Evolutionary conservation across 2,113 vertebrate species (phyloP).

Genomic region (Isurus oxyrinchus): DNA sequence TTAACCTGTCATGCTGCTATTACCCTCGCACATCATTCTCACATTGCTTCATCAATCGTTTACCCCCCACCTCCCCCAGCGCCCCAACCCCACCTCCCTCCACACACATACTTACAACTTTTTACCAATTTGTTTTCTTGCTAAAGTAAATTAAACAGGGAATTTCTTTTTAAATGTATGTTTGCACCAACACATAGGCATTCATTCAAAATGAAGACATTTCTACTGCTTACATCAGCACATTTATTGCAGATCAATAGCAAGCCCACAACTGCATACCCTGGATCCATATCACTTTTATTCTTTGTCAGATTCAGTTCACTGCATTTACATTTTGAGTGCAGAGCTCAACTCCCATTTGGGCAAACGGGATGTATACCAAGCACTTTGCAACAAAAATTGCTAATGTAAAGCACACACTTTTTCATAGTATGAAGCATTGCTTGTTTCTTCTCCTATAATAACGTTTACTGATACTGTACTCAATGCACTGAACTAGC

Average conservation of each 20-base stretch:
- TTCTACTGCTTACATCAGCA: not conserved
- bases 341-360: not conserved
- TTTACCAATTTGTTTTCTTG: not conserved
- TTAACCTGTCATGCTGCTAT: not conserved
- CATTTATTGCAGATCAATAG: not conserved
- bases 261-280: not conserved
- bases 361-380: not conserved
- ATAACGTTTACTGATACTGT: not conserved
- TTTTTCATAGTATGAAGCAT: not conserved
- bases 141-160: not conserved
- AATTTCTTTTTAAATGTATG: not conserved
- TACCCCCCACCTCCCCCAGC: not conserved
- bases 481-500: not conserved
- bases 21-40: not conserved
- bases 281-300: not conserved
- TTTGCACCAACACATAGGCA: not conserved
- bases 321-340: not conserved
- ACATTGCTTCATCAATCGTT: not conserved
- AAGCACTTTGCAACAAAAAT: not conserved
- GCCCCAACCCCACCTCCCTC: not conserved
- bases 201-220: too few species aligned
- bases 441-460: not conserved
- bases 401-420: not conserved
- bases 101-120: too few species aligned
- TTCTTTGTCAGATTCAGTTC: not conserved